Evolutionary conservation across 1,140 invertebrate species (phyloP), one percentile per base, ranked within the genome.

Genomic region (Eurytemora carolleeae): DNA sequence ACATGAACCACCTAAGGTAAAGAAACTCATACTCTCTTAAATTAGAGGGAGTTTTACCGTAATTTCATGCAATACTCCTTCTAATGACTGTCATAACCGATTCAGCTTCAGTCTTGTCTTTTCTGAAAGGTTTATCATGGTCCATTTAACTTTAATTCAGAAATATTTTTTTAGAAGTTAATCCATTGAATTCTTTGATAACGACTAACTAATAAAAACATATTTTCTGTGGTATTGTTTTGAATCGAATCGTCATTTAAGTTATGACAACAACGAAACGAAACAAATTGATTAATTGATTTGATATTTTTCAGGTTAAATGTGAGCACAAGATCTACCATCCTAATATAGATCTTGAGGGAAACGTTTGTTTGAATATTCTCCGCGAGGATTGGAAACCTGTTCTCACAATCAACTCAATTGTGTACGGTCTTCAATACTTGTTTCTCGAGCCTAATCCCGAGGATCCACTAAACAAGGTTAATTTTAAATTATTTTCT

Each of bases 341-440:
- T 75, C 90, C 90, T 23, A 94, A 94, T 70, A 94, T 94, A 72
- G 90, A 94, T 76, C 75, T 92, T 63, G 88, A 93, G 71, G 90
- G 90, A 57, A 93, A 94, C 76, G 88, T 94, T 3, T 94, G 90
- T 70, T 75, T 94, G 57, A 94, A 94, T 74, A 94, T 94, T 70
- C 75, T 94, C 63, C 79, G 93, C 70, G 93, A 97, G 81, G 93
- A 98, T 75, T 98, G 93, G 93, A 98, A 98, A 74, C 93, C 93
- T 64, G 93, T 97, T 63, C 78, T 98, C 59, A 96, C 92, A 53
- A 91, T 98, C 66, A 97, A 94, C 73, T 93, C 92, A 63, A 91
- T 98, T 74, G 87, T 98, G 57, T 97, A 97, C 79, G 93, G 93
- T 66, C 78, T 98, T 66, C 92, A 96, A 71, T 96, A 94, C 81